Base-by-base conservation (phyloP, 1,140 invertebrate species). In the Chironomus striatipennis region DNA sequence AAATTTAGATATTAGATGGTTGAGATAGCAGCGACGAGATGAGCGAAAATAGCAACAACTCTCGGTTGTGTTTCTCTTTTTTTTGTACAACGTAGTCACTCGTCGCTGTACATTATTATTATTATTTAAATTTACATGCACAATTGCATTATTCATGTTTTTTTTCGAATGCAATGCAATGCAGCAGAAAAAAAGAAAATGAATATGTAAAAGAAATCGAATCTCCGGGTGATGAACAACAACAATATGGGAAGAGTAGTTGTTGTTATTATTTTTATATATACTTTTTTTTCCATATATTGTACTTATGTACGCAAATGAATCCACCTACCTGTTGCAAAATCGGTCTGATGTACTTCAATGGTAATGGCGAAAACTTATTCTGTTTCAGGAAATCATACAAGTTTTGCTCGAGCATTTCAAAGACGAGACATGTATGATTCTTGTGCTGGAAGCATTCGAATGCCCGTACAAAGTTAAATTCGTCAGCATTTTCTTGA, bases 341-440 rank as follows among this genome's bases (percentile, higher is more conserved):
- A 80, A 99, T 99, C 64, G 98, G 98, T 82, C 98, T 88, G 83
- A 99, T 99, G 82, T 96, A 98, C 81, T 99, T 98, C 72, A 99
- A 88, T 70, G 97, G 97, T 78, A 99, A 85, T 75, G 97, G 97
- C 81, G 94, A 96, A 84, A 99, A 99, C 86, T 99, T 99, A 85
- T 99, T 99, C 84, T 99, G 97, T 84, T 99, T 99, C 74, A 99
- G 89, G 85, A 99, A 99, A 87, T 99, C 98, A 85, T 99, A 99
- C 74, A 99, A 87, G 85, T 99, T 99, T 86, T 99, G 98, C 83
- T 99, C 98, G 77, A 99, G 88, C 97, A 99, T 99, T 85, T 99
- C 98, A 84, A 99, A 99, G 78, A 99, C 98, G 82, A 99, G 87
- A 85, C 98, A 99, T 34, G 98, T 99, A 85, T 99, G 98, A 81